Evolutionary conservation across 2,797 vertebrate genomes (phyloP).

Genomic region (Tamandua tetradactyla): DNA sequence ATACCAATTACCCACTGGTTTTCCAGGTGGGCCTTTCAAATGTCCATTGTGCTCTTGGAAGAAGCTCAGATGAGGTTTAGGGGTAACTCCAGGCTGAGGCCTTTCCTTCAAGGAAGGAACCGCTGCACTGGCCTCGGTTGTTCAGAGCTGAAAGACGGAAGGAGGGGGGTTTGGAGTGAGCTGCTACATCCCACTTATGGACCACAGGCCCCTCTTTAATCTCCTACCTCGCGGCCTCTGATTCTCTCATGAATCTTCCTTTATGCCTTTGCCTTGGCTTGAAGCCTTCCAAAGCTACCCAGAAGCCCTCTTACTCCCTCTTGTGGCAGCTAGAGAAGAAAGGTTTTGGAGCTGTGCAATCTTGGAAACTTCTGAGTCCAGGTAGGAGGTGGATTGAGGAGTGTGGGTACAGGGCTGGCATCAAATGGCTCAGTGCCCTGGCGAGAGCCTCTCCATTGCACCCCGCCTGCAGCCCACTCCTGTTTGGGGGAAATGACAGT

Average conservation of each 20-base stretch:
- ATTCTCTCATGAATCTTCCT: background rate
- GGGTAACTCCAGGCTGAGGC: background rate
- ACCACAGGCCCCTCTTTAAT: background rate
- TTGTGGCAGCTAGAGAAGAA: background rate
- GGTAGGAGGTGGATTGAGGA: too few relatives aligned
- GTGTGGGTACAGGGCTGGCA: too few relatives aligned
- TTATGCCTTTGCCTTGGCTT: background rate
- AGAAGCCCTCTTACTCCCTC: background rate
- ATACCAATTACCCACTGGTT: background rate
- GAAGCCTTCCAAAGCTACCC: background rate
- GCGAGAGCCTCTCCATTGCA: rapidly evolving
- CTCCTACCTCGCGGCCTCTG: background rate
- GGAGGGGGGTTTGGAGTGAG: background rate
- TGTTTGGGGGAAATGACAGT: background rate
- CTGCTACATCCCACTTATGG: background rate
- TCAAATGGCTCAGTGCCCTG: background rate
- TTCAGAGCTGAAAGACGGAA: background rate
- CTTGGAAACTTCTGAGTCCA: background rate
- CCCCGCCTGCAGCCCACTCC: background rate
- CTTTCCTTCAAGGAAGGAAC: background rate
- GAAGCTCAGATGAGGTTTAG: background rate
- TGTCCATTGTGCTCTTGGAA: background rate
- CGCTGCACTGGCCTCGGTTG: background rate
- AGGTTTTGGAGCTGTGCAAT: background rate
- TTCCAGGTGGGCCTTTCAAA: background rate